Evolutionary conservation across 2,888 invertebrate genomes (phyloP), one percentile per base, ranked within the genome.

Genomic region (Loripinus fragilis): DNA sequence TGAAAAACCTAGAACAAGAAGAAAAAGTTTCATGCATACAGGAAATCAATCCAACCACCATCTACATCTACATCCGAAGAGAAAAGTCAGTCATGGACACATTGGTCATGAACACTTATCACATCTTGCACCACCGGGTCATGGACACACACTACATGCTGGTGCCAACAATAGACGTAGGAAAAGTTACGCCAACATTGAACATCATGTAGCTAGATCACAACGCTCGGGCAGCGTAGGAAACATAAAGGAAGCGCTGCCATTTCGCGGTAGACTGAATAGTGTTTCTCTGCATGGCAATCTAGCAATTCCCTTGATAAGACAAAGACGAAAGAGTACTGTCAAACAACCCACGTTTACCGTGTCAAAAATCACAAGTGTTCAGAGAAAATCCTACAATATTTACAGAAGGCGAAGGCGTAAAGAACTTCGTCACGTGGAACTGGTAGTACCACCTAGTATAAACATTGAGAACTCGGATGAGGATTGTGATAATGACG

Each of bases 151-250:
- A 5, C 10, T 15, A 23, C 12, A 30, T 33, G 2, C 60, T 20
- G 33, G 28, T 20, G 33, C 33, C 30, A 60, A 60, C 33, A 60
- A 30, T 20, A 23, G 60, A 20, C 60, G 60, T 17, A 30, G 60
- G 28, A 60, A 60, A 33, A 60, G 60, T 33, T 60, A 60, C 20
- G 60, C 60, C 2, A 60, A 60, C 60, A 60, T 60, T 60, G 60
- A 60, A 60, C 60, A 60, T 33, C 60, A 60, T 20, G 28, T 60
- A 30, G 20, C 60, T 17, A 60, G 60, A 60, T 12, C 60, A 15
- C 10, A 23, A 10, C 30, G 60, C 10, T 60, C 60, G 1, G 60
- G 60, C 3, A 60, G 60, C 17, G 33, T 60, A 1, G 60, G 60
- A 10, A 60, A 60, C 17, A 5, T 60, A 3, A 60, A 33, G 33